Conservation (phyloP, 2,888 invertebrate species). For the Caenorhabditis japonica region DNA sequence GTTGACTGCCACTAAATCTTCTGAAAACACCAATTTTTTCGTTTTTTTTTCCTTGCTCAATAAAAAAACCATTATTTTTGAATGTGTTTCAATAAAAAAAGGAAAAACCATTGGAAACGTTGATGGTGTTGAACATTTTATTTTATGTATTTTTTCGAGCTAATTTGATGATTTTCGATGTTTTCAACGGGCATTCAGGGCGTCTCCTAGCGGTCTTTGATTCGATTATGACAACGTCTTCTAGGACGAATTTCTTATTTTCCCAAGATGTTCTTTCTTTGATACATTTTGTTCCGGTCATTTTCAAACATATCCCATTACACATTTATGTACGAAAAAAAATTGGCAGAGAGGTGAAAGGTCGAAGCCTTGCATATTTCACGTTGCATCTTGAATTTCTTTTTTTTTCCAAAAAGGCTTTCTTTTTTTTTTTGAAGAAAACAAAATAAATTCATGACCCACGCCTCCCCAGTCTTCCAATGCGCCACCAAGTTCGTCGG, state of each 20-base stretch:
- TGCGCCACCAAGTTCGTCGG: too few species aligned
- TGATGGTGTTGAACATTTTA: too few species aligned
- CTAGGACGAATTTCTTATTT: too few species aligned
- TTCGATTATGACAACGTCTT: constrained; percentile 25
- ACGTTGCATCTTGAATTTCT: constrained; percentile 32
- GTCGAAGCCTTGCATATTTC: constrained; percentile 20
- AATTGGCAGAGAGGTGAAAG: constrained; percentile 18
- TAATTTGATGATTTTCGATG: constrained; percentile 50
- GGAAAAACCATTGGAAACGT: neutral
- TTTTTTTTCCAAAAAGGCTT: too few species aligned
- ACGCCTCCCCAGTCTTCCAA: too few species aligned
- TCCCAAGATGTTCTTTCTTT: too few species aligned
- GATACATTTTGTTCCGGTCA: constrained; percentile 41
- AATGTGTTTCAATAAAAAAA: too few species aligned
- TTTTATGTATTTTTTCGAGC: too few species aligned
- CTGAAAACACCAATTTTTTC: constrained; percentile 29
- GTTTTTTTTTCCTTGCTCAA: too few species aligned
- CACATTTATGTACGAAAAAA: constrained; percentile 22
- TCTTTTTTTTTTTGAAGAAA: too few species aligned
- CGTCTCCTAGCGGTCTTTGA: constrained; percentile 18
- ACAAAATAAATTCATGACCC: too few species aligned
- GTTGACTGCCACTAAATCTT: constrained; percentile 37
- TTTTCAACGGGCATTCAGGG: constrained; percentile 36
- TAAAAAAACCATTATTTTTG: too few species aligned
- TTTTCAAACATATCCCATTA: constrained; percentile 28